Evolutionary conservation across 2,888 invertebrate genomes (phyloP), one percentile per base, ranked within the genome.

Genomic region (Mimas tiliae): DNA sequence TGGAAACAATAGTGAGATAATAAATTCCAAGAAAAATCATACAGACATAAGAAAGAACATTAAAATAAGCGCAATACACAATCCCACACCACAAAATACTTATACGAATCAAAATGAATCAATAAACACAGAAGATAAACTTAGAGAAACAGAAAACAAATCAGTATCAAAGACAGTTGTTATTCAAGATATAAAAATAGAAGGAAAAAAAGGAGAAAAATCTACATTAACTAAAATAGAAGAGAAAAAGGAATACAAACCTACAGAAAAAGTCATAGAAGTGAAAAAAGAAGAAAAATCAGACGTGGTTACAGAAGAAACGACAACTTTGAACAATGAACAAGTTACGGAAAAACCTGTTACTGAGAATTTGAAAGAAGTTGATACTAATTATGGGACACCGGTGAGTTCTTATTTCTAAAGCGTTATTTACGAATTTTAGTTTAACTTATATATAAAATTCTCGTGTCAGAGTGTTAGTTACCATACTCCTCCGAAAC

Each of bases 1-100:
- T 19, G 88, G 87, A 0, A 89, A 86, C n/a, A 83, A 74, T 42
- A 86, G 80, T 63, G 79, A 81, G 51, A 72, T 70, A 66, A 68
- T 63, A 2, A 67, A 69, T 12, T 67, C 69, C 16, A 73, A 69
- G 16, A 73, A 69, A 62, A 68, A 52, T n/a, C 67, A 65, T 9
- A 67, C 64, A 67, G 67, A 62, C 67, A 63, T 52, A 33, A 67
- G 58, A 53, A 34, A 65, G 52, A 48, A n/a, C n/a, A n/a, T n/a
- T n/a, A n/a, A 64, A n/a, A 6, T 34, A 53, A 38, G 52, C 11
- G n/a, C 0, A n/a, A n/a, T 8, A n/a, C 34, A n/a, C 7, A n/a
- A 34, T 14, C 33, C 34, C n/a, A n/a, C 27, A 58, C 21, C 1
- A 14, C 33, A 48, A 65, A 38, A 52, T 38, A 47, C 52, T 21